phyloP scores from a whole-genome alignment of 1,140 invertebrate species.

The Diorhabda carinulata region DNA sequence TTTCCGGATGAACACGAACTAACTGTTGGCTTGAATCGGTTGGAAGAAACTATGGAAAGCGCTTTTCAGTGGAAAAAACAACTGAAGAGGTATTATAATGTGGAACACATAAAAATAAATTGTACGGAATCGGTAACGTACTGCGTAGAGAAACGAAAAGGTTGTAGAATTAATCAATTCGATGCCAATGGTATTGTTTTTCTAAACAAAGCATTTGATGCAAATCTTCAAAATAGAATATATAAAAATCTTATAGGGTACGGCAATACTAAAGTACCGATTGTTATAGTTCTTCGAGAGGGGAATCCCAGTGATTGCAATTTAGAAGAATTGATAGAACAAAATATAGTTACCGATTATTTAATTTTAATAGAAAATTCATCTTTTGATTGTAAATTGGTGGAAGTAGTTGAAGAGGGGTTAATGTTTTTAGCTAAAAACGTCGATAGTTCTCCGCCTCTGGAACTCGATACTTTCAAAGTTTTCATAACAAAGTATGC shows the following conservation, averaged over 20 bases:
- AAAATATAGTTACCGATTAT: constrained; percentile 33
- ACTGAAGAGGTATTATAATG: constrained; percentile 20
- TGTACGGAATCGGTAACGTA: constrained; percentile 27
- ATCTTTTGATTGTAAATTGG: constrained; percentile 14
- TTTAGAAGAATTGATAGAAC: constrained; percentile 24
- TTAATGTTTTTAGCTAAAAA: constrained; percentile 58
- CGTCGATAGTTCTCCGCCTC: constrained; percentile 50
- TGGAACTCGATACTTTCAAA: constrained; percentile 58
- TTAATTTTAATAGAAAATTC: constrained; percentile 28
- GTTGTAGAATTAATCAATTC: constrained; percentile 22
- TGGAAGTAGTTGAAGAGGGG: constrained; percentile 50
- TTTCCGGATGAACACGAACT: constrained; percentile 50
- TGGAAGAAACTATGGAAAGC: constrained; percentile 47
- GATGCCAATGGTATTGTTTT: constrained; percentile 41
- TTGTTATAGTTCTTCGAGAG: constrained; percentile 37
- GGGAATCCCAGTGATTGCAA: constrained; percentile 20
- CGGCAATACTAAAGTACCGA: constrained; percentile 33
- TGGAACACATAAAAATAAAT: constrained; percentile 31
- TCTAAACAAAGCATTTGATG: constrained; percentile 33
- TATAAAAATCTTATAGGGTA: constrained; percentile 33
- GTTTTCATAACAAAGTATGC: constrained; percentile 56
- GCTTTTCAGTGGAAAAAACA: constrained; percentile 36
- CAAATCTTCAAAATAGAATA: constrained; percentile 29
- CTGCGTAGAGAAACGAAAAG: constrained; percentile 34
- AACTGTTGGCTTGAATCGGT: constrained; percentile 31